Conservation (phyloP, 2,113 vertebrate genomes). For the Zosterops pallidus region DNA sequence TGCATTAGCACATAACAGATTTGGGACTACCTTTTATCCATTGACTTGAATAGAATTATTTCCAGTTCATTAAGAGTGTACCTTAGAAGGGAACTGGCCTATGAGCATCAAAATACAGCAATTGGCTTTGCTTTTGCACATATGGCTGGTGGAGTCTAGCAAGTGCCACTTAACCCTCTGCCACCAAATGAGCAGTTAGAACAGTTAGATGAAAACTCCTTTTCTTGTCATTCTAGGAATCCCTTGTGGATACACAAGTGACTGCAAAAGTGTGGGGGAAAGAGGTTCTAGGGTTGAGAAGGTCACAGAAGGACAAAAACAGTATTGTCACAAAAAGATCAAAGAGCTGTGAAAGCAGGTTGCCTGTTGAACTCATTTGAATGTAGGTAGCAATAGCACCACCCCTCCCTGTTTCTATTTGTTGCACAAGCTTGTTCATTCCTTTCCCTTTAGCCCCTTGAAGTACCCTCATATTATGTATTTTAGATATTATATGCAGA, state of each 20-base stretch:
- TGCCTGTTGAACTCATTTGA: not conserved
- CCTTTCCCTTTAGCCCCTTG: not conserved
- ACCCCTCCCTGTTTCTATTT: not conserved
- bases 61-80: not conserved
- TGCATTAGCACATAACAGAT: not conserved
- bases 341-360: not conserved
- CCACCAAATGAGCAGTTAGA: not conserved
- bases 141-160: not conserved
- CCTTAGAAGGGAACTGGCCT: not conserved
- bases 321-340: not conserved
- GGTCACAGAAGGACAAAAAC: not conserved
- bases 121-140: not conserved
- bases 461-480: not conserved
- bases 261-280: not conserved
- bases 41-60: not conserved
- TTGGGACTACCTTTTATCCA: not conserved
- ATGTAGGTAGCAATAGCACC: not conserved
- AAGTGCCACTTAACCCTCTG: not conserved
- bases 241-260: not conserved
- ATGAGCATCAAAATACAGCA: not conserved
- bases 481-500: not conserved
- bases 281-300: not conserved
- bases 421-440: not conserved
- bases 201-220: not conserved
- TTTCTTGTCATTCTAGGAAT: not conserved